Percentiles rank a stretch among this genome's conserved stretches.
Conservation (phyloP, 1,140 invertebrate genomes). For the Ceratoteleas bidentatus region DNA sequence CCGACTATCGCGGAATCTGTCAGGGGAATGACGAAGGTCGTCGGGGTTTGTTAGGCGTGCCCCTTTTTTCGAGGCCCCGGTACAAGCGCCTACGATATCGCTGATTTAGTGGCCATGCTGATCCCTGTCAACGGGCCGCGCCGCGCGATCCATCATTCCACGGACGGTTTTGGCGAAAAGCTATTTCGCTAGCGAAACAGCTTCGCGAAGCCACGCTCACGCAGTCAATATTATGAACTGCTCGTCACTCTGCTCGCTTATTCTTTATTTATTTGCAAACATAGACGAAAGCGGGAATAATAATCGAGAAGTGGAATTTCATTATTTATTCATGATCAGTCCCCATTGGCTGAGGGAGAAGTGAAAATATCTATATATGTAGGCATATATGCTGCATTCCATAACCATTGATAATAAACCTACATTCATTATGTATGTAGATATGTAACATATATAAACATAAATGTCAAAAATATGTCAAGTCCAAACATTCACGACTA, state of each 20-base stretch:
- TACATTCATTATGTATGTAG: no score
- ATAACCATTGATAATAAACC: no score
- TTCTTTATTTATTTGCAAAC: slow-evolving; percentile 2
- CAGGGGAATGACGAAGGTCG: slow-evolving; percentile 58
- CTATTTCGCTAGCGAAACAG: slow-evolving; percentile 36
- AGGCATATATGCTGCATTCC: no score
- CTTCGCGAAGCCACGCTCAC: neutral
- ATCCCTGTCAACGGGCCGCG: slow-evolving; percentile 15
- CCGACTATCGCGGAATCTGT: slow-evolving; percentile 71
- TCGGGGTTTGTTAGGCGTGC: slow-evolving; percentile 53
- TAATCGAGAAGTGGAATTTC: no score
- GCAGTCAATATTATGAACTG: slow-evolving; percentile 56
- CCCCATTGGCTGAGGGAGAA: no score
- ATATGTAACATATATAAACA: no score
- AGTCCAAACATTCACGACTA: neutral
- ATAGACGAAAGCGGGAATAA: no score
- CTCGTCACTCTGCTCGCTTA: slow-evolving; percentile 7
- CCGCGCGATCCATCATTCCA: slow-evolving; percentile 35
- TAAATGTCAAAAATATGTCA: no score
- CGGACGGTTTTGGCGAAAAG: slow-evolving; percentile 35
- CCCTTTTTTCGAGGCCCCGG: slow-evolving; percentile 39
- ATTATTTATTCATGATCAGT: no score
- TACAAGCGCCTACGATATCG: slow-evolving; percentile 36
- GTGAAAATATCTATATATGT: no score
- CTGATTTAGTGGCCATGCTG: slow-evolving; percentile 35